phyloP scores from a whole-genome alignment of 2,888 invertebrate genomes.

The Amphiduros pacificus region DNA sequence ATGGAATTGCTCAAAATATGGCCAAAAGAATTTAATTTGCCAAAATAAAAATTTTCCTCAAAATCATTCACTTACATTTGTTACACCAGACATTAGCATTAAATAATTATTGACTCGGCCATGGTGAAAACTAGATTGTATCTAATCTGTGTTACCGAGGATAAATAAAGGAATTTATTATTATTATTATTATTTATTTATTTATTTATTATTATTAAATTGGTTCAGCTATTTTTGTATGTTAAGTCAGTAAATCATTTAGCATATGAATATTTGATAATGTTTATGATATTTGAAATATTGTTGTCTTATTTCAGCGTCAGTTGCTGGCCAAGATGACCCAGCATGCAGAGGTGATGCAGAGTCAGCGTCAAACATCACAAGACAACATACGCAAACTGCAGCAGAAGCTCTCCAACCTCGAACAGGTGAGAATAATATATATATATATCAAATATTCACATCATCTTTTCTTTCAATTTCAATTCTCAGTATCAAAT shows the following conservation, averaged over 20 bases:
- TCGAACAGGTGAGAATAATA: slow-evolving; percentile 17
- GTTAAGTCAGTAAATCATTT: neutral
- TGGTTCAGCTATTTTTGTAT: no score
- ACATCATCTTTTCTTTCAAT: neutral
- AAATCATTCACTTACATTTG: neutral
- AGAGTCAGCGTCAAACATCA: slow-evolving; percentile 7
- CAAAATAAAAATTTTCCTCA: neutral
- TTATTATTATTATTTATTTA: no score
- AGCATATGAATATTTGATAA: neutral
- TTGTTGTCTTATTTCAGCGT: neutral
- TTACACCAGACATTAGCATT: no score
- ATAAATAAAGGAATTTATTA: no score
- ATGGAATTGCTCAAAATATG: neutral
- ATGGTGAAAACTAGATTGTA: neutral
- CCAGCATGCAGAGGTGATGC: slow-evolving; percentile 14
- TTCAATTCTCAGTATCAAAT: neutral
- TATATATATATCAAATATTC: no score
- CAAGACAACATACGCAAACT: slow-evolving; percentile 18
- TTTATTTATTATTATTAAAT: no score
- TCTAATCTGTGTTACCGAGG: no score
- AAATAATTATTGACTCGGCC: no score
- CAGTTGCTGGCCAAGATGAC: slow-evolving; percentile 15
- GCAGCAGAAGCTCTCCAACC: slow-evolving; percentile 8
- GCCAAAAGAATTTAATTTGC: neutral
- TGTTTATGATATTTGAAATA: neutral